Evolutionary conservation across 2,888 invertebrate genomes (phyloP).

Genomic region (Sminthurinus aureus): DNA sequence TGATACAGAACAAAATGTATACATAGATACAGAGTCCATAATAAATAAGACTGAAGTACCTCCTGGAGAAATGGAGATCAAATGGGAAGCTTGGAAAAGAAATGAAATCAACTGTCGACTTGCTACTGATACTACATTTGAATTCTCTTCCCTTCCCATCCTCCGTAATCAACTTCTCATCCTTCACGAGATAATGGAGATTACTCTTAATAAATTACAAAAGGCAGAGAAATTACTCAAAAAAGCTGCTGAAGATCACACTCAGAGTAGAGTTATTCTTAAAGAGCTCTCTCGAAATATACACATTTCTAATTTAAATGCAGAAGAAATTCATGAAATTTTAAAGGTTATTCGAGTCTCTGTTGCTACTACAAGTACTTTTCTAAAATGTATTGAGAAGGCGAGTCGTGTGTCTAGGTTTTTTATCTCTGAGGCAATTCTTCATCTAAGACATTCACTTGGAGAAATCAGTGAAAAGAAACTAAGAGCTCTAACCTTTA

Average conservation of each 20-base stretch:
- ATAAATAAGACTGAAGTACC: background rate
- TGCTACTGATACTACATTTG: background rate
- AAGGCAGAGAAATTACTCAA: background rate
- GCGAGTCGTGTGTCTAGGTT: conserved; percentile 26
- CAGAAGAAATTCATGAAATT: conserved; percentile 18
- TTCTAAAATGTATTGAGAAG: conserved; percentile 30
- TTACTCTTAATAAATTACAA: background rate
- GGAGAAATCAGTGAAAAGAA: background rate
- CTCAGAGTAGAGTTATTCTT: background rate
- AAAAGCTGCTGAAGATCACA: background rate
- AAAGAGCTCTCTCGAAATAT: conserved; percentile 13
- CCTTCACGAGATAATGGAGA: conserved; percentile 1
- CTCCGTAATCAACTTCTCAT: background rate
- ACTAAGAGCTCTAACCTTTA: background rate
- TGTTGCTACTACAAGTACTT: conserved; percentile 8
- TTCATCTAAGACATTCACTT: background rate
- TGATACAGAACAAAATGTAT: background rate
- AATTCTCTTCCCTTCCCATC: background rate
- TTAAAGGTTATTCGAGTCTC: conserved; percentile 19
- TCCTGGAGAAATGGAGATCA: conserved; percentile 23
- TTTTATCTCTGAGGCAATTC: conserved; percentile 27
- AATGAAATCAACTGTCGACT: conserved; percentile 14
- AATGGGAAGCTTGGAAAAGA: conserved; percentile 12
- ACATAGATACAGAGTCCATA: background rate
- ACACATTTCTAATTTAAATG: background rate